A percentile compares a stretch with the other conserved stretches of the same genome.
These are phyloP conservation scores for Eristalis intricaria DNA, from an alignment of 2,888 invertebrate species.

Conservation along the genomic window DNA sequence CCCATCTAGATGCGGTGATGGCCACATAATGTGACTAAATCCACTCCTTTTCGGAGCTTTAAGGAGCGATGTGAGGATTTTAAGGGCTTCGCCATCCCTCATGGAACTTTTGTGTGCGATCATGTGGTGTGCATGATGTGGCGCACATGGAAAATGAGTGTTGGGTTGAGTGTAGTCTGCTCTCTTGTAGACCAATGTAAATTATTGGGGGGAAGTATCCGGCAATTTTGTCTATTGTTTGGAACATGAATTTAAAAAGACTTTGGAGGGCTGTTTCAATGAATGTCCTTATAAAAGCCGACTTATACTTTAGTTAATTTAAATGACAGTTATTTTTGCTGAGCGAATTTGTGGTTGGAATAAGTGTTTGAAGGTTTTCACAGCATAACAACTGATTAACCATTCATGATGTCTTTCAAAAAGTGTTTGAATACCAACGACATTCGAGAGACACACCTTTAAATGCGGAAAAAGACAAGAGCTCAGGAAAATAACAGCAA, in stretches of 20 bases:
- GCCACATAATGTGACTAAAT: constrained; percentile 52
- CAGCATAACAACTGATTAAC: too few species aligned
- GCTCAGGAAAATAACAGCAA: too few species aligned
- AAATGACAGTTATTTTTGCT: background rate
- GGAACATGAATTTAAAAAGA: constrained; percentile 22
- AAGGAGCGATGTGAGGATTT: constrained; percentile 33
- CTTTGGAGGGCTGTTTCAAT: too few species aligned
- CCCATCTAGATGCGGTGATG: constrained; percentile 46
- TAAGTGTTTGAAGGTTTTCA: too few species aligned
- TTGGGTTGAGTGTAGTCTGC: constrained; percentile 10
- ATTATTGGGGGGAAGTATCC: constrained; percentile 51
- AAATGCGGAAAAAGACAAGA: too few species aligned
- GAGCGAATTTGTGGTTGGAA: too few species aligned
- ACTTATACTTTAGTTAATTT: background rate
- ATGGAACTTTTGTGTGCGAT: constrained; percentile 19
- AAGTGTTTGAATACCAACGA: too few species aligned
- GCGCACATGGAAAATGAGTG: constrained; percentile 31
- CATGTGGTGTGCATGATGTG: constrained; percentile 26
- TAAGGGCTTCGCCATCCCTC: background rate
- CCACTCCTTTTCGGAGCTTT: constrained; percentile 38
- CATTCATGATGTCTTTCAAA: too few species aligned
- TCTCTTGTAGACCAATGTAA: constrained; percentile 44
- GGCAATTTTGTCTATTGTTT: constrained; percentile 52
- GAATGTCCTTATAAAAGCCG: background rate
- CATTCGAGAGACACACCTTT: too few species aligned